A percentile compares a stretch with the other conserved stretches of the same genome.
Conservation (phyloP, 2,113 vertebrate genomes). For the Equus quagga region DNA sequence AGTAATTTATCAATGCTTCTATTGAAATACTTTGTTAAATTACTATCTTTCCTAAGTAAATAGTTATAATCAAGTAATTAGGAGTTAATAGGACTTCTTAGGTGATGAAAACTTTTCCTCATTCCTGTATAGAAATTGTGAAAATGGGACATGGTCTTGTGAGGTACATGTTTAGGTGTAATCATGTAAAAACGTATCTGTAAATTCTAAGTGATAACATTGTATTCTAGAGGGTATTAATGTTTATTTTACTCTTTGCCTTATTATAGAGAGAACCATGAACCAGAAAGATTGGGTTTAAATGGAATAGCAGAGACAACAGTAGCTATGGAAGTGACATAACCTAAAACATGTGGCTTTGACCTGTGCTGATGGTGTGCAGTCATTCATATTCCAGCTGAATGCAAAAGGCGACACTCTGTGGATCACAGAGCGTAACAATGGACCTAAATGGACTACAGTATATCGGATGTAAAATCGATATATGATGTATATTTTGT, state of each 20-base stretch:
- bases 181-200: background rate
- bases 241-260: conserved; percentile 74
- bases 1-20: conserved; percentile 26
- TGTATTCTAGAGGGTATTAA: conserved; percentile 57
- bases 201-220: background rate
- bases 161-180: conserved; percentile 20
- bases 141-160: conserved; percentile 15
- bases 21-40: background rate
- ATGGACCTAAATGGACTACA: conserved; percentile 88
- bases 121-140: conserved; percentile 27
- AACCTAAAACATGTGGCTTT: conserved; percentile 85
- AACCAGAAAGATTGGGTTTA: conserved; percentile 93
- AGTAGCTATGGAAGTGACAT: conserved; percentile 98
- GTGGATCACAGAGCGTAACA: conserved; percentile 85
- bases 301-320: conserved; percentile 95
- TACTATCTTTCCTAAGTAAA: conserved; percentile 38
- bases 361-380: conserved; percentile 83
- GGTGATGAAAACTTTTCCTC: conserved; percentile 38
- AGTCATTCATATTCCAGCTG: conserved; percentile 83
- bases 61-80: conserved; percentile 42
- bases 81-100: conserved; percentile 45
- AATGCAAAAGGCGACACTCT: conserved; percentile 86
- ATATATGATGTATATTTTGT: conserved; percentile 97
- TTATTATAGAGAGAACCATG: conserved; percentile 92
- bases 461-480: conserved; percentile 90